Percentiles rank a stretch among this genome's conserved stretches.
These are phyloP conservation scores for Tryphoninae sp. DNA, from an alignment of 2,888 invertebrate genomes.

Conservation along the genomic window DNA sequence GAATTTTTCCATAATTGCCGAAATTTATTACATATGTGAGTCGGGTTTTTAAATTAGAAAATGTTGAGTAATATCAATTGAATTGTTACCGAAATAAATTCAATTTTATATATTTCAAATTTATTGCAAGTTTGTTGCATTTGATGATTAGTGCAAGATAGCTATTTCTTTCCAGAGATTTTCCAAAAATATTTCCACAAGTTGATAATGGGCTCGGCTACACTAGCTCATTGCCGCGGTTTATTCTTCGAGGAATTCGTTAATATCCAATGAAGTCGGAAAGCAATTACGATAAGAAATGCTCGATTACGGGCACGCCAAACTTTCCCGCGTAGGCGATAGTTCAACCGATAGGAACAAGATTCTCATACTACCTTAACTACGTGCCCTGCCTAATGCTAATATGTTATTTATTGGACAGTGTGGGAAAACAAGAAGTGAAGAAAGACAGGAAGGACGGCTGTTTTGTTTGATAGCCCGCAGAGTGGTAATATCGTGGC, in stretches of 20 bases:
- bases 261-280: conserved; percentile 41
- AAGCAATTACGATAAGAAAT: conserved; percentile 54
- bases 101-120: too few species aligned
- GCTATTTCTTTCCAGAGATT: too few species aligned
- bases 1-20: neutral
- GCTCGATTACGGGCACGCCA: conserved; percentile 51
- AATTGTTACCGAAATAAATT: too few species aligned
- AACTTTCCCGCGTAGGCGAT: conserved; percentile 35
- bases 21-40: too few species aligned
- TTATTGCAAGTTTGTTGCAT: too few species aligned
- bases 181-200: too few species aligned
- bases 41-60: too few species aligned
- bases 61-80: too few species aligned
- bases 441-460: conserved; percentile 58
- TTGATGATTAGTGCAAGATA: too few species aligned
- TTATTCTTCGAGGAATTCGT: conserved; percentile 46
- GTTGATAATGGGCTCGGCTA: neutral
- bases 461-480: conserved; percentile 58
- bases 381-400: conserved; percentile 25
- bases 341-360: conserved; percentile 17
- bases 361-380: conserved; percentile 21
- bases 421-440: conserved; percentile 33
- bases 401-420: conserved; percentile 2
- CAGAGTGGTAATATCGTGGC: conserved; percentile 66
- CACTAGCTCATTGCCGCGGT: neutral